phyloP scores from a whole-genome alignment of 1,140 invertebrate species.

The Pogonomyrmex californicus region DNA sequence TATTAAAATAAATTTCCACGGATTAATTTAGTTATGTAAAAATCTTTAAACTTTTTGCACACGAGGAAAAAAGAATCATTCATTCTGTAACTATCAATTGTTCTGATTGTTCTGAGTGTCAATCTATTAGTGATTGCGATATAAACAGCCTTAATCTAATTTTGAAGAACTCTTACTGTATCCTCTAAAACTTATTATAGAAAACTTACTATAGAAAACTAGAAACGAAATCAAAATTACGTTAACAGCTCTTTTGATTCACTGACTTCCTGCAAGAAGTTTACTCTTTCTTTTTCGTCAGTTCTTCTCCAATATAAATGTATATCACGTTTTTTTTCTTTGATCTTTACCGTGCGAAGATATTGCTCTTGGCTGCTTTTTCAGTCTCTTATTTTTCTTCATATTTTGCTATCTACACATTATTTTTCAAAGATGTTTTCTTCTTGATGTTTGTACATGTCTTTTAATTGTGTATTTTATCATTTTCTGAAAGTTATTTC shows the following conservation, averaged over 20 bases:
- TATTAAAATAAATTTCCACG: not conserved
- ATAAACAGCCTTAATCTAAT: conserved; percentile 35
- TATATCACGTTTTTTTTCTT: conserved; percentile 43
- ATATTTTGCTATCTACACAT: conserved; percentile 17
- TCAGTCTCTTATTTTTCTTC: not conserved
- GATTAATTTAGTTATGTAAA: not conserved
- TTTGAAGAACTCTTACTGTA: conserved; percentile 30
- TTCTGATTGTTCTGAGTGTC: conserved; percentile 9
- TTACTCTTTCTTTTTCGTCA: not conserved
- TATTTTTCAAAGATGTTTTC: conserved; percentile 46
- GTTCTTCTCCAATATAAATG: conserved; percentile 59
- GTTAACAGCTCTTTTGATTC: conserved; percentile 39
- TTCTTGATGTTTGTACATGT: not conserved
- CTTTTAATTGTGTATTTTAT: conserved; percentile 1
- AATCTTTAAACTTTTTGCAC: not conserved
- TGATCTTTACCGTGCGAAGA: conserved; percentile 30
- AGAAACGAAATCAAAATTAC: conserved; percentile 33
- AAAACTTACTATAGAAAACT: not conserved
- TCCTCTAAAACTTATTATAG: not conserved
- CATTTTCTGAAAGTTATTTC: not conserved
- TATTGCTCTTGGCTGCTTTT: conserved; percentile 4
- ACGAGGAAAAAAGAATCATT: not conserved
- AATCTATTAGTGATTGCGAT: conserved; percentile 16
- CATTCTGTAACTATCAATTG: not conserved
- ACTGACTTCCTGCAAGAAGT: conserved; percentile 26